phyloP scores from a whole-genome alignment of 1,140 invertebrate genomes.

The Cyclina sinensis region DNA sequence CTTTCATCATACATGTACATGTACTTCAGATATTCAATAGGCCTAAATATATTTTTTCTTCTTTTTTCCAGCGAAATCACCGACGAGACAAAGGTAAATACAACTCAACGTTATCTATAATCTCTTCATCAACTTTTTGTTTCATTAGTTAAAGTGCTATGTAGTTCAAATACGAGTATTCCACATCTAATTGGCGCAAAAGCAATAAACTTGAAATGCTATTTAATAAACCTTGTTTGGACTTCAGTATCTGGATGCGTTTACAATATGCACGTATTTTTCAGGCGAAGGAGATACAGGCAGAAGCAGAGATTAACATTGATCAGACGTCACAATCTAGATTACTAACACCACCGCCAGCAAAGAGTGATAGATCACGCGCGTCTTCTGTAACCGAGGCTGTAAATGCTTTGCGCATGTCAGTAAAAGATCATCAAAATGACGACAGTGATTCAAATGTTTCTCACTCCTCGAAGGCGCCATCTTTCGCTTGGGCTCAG shows the following conservation, averaged over 20 bases:
- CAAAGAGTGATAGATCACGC: conserved; percentile 11
- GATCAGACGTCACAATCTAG: not conserved
- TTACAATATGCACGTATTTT: too few species aligned
- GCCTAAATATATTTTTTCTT: not conserved
- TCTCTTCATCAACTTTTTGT: too few species aligned
- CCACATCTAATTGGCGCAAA: too few species aligned
- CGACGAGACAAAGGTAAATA: not conserved
- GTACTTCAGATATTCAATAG: too few species aligned
- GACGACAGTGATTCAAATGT: not conserved
- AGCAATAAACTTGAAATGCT: too few species aligned
- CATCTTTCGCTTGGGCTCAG: conserved; percentile 46
- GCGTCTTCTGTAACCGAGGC: conserved; percentile 50
- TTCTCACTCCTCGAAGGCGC: conserved; percentile 41
- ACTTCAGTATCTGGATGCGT: too few species aligned
- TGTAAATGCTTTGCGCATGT: conserved; percentile 46
- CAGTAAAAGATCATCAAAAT: conserved; percentile 29
- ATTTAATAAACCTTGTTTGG: too few species aligned
- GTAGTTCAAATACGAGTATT: too few species aligned
- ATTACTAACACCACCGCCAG: not conserved
- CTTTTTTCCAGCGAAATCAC: conserved; percentile 34
- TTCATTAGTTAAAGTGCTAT: too few species aligned
- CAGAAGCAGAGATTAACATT: conserved; percentile 8
- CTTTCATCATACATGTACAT: too few species aligned
- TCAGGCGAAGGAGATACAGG: not conserved
- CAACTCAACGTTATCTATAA: too few species aligned